Evolutionary conservation across 2,113 vertebrate species (phyloP), one percentile per base, ranked within the genome.

Genomic region (Cololabis saira): DNA sequence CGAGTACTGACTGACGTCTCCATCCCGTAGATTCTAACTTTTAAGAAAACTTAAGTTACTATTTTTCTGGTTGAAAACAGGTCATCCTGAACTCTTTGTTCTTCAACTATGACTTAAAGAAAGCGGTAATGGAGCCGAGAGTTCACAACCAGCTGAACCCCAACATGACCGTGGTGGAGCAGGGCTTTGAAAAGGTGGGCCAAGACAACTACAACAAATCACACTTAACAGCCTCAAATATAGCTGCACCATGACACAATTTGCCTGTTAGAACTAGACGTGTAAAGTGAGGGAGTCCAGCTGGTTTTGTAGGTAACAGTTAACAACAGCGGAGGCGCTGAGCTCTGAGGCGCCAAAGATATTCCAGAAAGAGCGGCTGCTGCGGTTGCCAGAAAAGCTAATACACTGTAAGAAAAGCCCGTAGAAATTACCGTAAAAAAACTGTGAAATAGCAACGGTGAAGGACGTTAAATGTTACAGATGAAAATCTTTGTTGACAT

Each of bases 121-220:
- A 74, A 71, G 87, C 96, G 0, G 95, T 98, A 58, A 95, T 92
- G 33, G 95, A 96, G 55, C 94, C 96, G 1, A 89, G 97, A 42
- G 50, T 99, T 33, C 96, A 98, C 1, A 95, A 99, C 68, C 97
- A 98, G 78, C 94, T 98, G 14, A 92, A 95, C 27, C 96, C 97
- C 15, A 95, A 92, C 10, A 59, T 90, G 78, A 95, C 95, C 0
- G 89, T 92, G 0, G 88, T 97, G 44, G 98, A 98, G 87, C 70
- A 59, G 52, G 60, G 87, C 67, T 79, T 96, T 42, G 90, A 92
- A 66, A 80, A 92, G 91, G 93, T 93, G 58, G 1, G 82, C 64
- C 52, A 40, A 40, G 65, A 50, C n/a, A 5, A 37, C 17, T 13
- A 2, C 4, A 37, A 22, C 19, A 42, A 57, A 57, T 15, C 19